These are phyloP conservation scores for Gracilinanus agilis DNA, from an alignment of 2,113 vertebrate species.

Conservation along the genomic window DNA sequence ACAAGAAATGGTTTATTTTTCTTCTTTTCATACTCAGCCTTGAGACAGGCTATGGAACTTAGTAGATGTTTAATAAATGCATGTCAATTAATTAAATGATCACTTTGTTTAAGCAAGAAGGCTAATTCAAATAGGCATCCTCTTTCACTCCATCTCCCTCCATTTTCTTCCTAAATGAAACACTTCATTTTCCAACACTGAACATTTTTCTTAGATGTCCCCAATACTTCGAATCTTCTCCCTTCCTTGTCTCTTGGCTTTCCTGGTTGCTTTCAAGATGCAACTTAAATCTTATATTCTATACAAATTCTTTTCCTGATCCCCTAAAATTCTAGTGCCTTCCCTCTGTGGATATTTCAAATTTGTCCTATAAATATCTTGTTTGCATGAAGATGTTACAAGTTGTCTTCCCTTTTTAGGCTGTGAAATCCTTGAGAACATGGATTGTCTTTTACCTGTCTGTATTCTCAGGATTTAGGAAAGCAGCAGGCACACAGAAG, in stretches of 20 bases:
- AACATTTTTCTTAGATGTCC: neutral
- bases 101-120: neutral
- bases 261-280: neutral
- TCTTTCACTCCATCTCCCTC: neutral
- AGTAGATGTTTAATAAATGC: neutral
- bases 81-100: neutral
- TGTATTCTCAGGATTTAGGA: neutral
- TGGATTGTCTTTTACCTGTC: neutral
- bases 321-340: neutral
- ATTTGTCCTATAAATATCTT: neutral
- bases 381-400: neutral
- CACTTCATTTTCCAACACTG: neutral
- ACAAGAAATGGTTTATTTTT: neutral
- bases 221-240: neutral
- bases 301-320: neutral
- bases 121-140: neutral
- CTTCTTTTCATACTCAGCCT: neutral
- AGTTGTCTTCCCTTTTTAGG: neutral
- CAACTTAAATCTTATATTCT: neutral
- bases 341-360: neutral
- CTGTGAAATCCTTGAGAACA: neutral
- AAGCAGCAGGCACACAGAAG: neutral
- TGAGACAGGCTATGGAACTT: neutral
- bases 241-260: neutral
- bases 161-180: neutral